These are phyloP conservation scores for Valencia hispanica DNA, from an alignment of 2,797 vertebrate genomes.

Conservation along the genomic window DNA sequence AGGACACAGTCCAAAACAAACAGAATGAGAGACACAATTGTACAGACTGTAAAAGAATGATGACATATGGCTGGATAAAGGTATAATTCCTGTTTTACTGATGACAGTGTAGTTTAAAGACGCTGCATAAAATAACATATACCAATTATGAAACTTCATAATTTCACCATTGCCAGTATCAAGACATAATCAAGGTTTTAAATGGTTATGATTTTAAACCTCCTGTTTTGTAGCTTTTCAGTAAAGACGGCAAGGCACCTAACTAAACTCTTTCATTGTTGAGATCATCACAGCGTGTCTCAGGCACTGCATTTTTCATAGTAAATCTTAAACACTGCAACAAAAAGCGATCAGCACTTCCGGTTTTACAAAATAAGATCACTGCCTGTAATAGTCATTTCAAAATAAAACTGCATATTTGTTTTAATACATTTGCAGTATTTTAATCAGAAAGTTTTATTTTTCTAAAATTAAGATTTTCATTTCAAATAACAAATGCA, in stretches of 20 bases:
- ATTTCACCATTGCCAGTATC: background rate
- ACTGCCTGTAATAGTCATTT: background rate
- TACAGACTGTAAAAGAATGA: background rate
- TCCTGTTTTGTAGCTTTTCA: background rate
- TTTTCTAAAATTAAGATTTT: background rate
- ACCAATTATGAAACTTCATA: too few relatives aligned
- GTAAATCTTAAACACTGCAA: background rate
- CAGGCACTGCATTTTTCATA: background rate
- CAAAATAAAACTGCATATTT: background rate
- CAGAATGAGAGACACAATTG: slow-evolving; percentile 28
- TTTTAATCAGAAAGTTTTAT: background rate
- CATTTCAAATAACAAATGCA: background rate
- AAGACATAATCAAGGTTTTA: background rate
- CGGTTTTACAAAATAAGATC: background rate
- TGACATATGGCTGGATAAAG: background rate
- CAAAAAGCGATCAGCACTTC: background rate
- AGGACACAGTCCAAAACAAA: slow-evolving; percentile 56
- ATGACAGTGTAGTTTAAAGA: background rate
- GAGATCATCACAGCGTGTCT: background rate
- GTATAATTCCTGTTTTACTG: background rate
- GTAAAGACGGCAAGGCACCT: background rate
- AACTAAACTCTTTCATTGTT: background rate
- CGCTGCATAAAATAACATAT: background rate
- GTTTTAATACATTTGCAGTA: background rate
- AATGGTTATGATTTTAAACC: background rate